Evolutionary conservation across 2,113 vertebrate genomes (phyloP).

Genomic region (Diadophis punctatus): DNA sequence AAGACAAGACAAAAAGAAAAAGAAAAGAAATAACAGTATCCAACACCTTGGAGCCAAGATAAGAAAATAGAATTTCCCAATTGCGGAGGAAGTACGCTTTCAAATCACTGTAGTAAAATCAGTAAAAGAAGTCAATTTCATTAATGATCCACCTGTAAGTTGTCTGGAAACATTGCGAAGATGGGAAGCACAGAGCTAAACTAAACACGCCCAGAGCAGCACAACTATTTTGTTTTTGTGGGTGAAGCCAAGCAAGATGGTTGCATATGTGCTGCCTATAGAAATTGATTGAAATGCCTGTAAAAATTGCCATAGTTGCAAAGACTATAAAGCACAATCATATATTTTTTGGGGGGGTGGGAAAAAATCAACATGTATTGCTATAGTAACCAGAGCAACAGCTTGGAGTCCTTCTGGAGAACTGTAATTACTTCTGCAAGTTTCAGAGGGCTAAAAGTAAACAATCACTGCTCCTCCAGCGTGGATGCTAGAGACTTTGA

Average conservation of each 20-base stretch:
- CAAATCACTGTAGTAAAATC: background rate
- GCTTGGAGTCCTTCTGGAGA: constrained; percentile 48
- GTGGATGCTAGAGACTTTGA: background rate
- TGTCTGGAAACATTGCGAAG: background rate
- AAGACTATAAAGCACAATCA: constrained; percentile 28
- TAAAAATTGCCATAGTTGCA: constrained; percentile 32
- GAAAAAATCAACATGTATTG: constrained; percentile 60
- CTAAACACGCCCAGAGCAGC: background rate
- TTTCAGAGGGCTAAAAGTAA: constrained; percentile 34
- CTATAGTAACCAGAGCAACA: constrained; percentile 61
- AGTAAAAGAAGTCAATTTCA: no score
- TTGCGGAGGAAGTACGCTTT: background rate
- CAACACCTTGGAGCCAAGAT: background rate
- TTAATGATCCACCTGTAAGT: background rate
- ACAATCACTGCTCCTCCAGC: background rate
- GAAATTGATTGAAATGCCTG: constrained; percentile 20
- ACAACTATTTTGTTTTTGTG: background rate
- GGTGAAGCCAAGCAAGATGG: background rate
- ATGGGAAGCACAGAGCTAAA: background rate
- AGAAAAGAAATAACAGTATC: background rate
- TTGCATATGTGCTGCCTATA: background rate
- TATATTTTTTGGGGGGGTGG: constrained; percentile 20
- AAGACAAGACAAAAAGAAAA: background rate
- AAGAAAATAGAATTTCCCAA: background rate
- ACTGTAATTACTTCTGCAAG: constrained; percentile 58